A percentile compares a stretch with the other conserved stretches of the same genome.
These are phyloP conservation scores for Nemapogon koenigi DNA, from an alignment of 2,888 invertebrate genomes.

Conservation along the genomic window DNA sequence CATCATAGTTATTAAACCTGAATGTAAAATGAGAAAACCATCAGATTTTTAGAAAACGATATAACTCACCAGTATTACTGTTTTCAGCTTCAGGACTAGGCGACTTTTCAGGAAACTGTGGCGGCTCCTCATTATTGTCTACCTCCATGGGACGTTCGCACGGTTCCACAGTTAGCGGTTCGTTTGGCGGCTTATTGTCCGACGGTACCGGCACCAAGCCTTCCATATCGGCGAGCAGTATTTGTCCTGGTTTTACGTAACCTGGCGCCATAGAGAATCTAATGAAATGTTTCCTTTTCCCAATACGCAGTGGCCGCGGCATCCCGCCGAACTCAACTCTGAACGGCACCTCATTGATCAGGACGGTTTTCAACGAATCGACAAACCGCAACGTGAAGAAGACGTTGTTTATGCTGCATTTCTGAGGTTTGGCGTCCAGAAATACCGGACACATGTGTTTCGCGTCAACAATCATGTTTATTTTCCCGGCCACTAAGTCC, in stretches of 20 bases:
- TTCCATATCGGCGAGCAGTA: constrained; percentile 77
- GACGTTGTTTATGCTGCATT: constrained; percentile 74
- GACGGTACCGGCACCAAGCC: constrained; percentile 50
- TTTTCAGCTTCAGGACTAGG: constrained; percentile 45
- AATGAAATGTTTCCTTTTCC: constrained; percentile 80
- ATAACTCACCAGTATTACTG: constrained; percentile 34
- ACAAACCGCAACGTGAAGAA: constrained; percentile 81
- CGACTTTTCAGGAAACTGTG: background rate
- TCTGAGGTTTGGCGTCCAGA: constrained; percentile 83
- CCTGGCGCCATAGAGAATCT: constrained; percentile 81
- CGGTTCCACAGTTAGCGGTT: no score
- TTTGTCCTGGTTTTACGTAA: constrained; percentile 73
- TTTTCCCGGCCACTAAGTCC: constrained; percentile 85
- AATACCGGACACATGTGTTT: constrained; percentile 80
- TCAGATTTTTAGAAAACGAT: no score
- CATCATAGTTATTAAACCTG: no score
- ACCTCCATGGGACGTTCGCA: background rate
- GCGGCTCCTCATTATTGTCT: background rate
- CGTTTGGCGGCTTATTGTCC: no score
- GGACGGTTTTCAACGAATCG: constrained; percentile 76
- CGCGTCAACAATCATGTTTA: constrained; percentile 84
- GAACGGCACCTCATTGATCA: constrained; percentile 80
- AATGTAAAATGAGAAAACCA: no score
- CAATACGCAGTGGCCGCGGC: constrained; percentile 78
- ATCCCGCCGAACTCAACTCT: constrained; percentile 84